Evolutionary conservation across 2,888 invertebrate genomes (phyloP), one percentile per base, ranked within the genome.

Genomic region (Diachrysia chrysitis): DNA sequence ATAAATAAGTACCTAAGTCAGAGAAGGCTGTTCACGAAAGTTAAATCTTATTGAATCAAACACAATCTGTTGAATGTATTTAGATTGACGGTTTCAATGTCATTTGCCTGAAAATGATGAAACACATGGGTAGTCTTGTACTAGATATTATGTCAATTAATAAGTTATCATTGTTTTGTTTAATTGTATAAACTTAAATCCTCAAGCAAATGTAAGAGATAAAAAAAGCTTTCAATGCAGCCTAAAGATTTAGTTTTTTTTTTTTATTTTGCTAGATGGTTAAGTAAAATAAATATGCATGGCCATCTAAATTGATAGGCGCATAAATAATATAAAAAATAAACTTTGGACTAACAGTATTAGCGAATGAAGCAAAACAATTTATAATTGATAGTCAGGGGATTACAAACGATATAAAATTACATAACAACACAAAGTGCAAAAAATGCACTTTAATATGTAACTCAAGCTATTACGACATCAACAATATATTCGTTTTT

Each of bases 361-460:
- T 46, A 59, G 72, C 55, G 17, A 58, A 76, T 55, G 25, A 64
- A 70, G 62, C 63, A 65, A 56, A 76, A 65, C 59, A 71, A 60
- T 66, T 60, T 58, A 54, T 73, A 68, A 57, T 58, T 32, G 32
- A 32, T 69, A 69, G 57, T 64, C 63, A 63, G 62, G 57, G 59
- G 37, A 60, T 64, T 62, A 17, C 67, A 48, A 64, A 64, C 59
- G 46, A 58, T 68, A 53, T 66, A 46, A 35, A 53, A 53, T 76
- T 70, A 66, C 70, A 67, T 76, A 78, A 79, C 53, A 71, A 42
- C 58, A 51, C 58, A 59, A 56, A 73, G 54, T 69, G 65, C 71
- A 69, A 37, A 29, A 56, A 42, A 25, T 35, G 62, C 58, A 75
- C 9, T 59, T n/a, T n/a, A 71, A 42, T n/a, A 17, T 58, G 59